These are phyloP conservation scores for Neopelma chrysocephalum DNA, from an alignment of 2,797 vertebrate genomes.

Conservation along the genomic window DNA sequence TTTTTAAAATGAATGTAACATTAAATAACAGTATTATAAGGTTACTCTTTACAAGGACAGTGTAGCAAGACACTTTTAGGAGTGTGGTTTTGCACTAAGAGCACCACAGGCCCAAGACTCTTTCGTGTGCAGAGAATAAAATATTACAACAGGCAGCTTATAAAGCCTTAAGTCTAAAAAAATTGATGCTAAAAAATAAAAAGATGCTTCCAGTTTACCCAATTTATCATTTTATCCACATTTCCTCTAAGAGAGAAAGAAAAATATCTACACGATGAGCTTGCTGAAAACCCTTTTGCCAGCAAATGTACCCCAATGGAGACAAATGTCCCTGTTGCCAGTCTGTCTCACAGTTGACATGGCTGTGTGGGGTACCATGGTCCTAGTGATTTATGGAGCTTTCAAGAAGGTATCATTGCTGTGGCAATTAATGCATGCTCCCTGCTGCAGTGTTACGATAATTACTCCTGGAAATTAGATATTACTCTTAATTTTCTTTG, in stretches of 20 bases:
- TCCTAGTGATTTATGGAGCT: conserved; percentile 73
- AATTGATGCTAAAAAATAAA: background rate
- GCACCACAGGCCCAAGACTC: background rate
- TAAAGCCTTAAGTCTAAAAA: background rate
- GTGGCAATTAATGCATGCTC: conserved; percentile 73
- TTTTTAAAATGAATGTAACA: conserved; percentile 1
- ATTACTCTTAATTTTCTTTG: conserved; percentile 79
- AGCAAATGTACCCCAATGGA: conserved; percentile 37
- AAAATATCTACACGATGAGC: background rate
- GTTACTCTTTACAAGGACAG: background rate
- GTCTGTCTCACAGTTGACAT: conserved; percentile 9
- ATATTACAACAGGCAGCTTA: background rate
- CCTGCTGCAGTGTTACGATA: conserved; percentile 66
- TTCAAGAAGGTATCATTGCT: conserved; percentile 65
- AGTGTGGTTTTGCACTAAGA: background rate
- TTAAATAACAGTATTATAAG: background rate
- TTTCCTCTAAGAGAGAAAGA: conserved; percentile 13
- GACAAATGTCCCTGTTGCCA: conserved; percentile 53
- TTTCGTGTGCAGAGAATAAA: background rate
- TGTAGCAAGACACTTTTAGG: background rate
- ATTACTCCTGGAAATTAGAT: conserved; percentile 77
- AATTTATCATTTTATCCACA: background rate
- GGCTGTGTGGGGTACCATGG: background rate
- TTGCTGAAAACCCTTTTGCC: conserved; percentile 5
- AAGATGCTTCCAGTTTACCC: background rate